A percentile compares a stretch with the other conserved stretches of the same genome.
Evolutionary conservation across 2,113 vertebrate genomes (phyloP).

Genomic region (Cavia aperea): DNA sequence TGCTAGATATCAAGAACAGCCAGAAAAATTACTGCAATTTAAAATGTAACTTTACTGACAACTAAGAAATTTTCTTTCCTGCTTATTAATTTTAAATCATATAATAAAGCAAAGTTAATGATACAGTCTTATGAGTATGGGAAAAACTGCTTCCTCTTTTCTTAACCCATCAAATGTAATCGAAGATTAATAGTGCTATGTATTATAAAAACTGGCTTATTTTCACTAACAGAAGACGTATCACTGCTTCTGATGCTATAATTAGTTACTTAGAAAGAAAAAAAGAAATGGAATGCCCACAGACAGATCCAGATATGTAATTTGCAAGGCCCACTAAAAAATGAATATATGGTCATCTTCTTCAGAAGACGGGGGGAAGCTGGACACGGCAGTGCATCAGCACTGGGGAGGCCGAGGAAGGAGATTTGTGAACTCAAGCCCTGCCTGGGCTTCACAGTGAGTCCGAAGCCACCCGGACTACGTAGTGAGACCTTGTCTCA

Average conservation of each 20-base stretch:
- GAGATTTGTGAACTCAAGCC: too few relatives aligned
- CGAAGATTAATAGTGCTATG: conserved; percentile 46
- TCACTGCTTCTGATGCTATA: conserved; percentile 2
- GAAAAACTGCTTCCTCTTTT: conserved; percentile 49
- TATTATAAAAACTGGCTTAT: conserved; percentile 50
- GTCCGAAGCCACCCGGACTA: too few relatives aligned
- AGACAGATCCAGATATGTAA: not conserved
- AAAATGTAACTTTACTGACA: conserved; percentile 59
- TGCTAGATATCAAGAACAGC: conserved; percentile 63
- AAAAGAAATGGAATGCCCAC: conserved; percentile 22
- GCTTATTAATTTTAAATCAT: conserved; percentile 63
- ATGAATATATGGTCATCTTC: not conserved
- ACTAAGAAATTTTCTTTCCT: conserved; percentile 55
- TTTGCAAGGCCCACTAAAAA: not conserved
- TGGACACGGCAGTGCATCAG: not conserved
- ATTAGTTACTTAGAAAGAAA: conserved; percentile 29
- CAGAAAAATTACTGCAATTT: conserved; percentile 44
- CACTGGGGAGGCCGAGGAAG: not conserved
- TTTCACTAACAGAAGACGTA: conserved; percentile 46
- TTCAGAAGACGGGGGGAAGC: not conserved
- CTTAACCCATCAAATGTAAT: conserved; percentile 53
- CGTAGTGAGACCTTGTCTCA: not conserved
- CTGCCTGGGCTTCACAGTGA: not conserved
- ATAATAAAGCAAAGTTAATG: conserved; percentile 52
- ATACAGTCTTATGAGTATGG: conserved; percentile 31